Conservation (phyloP, 2,888 invertebrate species). For the Conomelus anceps region DNA sequence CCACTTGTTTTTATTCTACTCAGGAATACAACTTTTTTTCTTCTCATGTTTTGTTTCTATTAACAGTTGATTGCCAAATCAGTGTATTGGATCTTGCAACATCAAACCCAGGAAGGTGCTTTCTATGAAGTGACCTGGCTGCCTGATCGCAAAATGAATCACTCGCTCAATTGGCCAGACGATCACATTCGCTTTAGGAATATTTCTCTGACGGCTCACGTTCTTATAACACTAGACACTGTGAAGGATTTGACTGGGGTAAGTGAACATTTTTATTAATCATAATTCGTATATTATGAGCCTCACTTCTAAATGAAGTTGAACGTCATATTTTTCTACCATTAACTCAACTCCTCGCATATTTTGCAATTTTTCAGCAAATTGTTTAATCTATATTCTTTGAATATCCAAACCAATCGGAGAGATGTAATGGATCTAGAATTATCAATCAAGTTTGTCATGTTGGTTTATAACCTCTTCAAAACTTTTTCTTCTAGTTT, state of each 20-base stretch:
- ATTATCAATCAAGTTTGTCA: no score
- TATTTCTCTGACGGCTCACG: slow-evolving; percentile 88
- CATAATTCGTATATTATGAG: no score
- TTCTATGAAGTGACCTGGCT: slow-evolving; percentile 85
- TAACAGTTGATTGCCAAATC: slow-evolving; percentile 65
- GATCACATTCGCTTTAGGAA: slow-evolving; percentile 60
- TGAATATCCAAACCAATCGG: no score
- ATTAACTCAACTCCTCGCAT: no score
- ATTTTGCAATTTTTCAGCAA: no score
- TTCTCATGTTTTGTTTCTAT: slow-evolving; percentile 37
- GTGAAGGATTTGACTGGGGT: slow-evolving; percentile 72
- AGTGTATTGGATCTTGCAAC: slow-evolving; percentile 76
- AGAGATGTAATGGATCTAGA: no score
- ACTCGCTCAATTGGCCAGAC: slow-evolving; percentile 52
- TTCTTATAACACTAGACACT: slow-evolving; percentile 76
- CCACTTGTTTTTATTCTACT: neutral
- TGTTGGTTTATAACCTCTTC: no score
- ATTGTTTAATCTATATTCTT: no score
- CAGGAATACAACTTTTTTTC: neutral
- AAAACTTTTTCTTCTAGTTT: no score
- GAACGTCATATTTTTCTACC: no score
- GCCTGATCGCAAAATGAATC: slow-evolving; percentile 83
- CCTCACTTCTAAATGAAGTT: no score
- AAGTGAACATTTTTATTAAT: slow-evolving; percentile 35
- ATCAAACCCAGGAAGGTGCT: slow-evolving; percentile 77